Evolutionary conservation across 2,113 vertebrate species (phyloP), one percentile per base, ranked within the genome.

Genomic region (Colaptes auratus): DNA sequence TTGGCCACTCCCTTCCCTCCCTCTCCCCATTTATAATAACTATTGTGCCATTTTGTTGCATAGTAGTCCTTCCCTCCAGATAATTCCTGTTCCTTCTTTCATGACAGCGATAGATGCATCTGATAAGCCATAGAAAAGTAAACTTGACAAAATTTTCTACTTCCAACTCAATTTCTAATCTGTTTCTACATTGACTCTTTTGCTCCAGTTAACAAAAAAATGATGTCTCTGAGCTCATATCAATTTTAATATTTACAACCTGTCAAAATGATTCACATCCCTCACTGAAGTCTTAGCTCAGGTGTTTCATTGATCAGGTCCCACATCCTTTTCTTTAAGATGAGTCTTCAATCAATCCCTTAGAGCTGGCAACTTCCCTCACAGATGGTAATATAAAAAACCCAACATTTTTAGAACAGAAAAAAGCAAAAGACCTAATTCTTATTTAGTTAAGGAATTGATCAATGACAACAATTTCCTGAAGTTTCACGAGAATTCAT

Each of bases 181-280:
- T 95, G 72, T 86, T 95, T 92, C 53, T 88, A 48, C 65, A 88
- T 75, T 90, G 91, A 95, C 76, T 86, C 56, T 81, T 83, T 94
- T 93, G 71, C 91, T 90, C 82, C 73, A 88, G 42, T 94, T 93
- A 95, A 90, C 73, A 86, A 92, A 86, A 92, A 95, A 91, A 30
- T n/a, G 36, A 65, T 81, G 63, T 86, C 27, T 80, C 92, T 61
- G 48, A 88, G 82, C 50, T 95, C 69, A 9, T 88, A 95, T 91
- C 89, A 95, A 70, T 97, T 96, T 93, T 88, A 92, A 86, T 95
- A 92, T 95, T 96, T 95, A 90, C 88, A 95, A n/a, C 18, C 76
- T 95, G 93, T 70, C 94, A 91, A 64, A 95, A 91, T 30, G 35
- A 94, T 86, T 83, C 88, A 50, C 65, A 44, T 60, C 78, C n/a